Base-by-base conservation (phyloP, 2,797 vertebrate genomes). In the Galago senegalensis region DNA sequence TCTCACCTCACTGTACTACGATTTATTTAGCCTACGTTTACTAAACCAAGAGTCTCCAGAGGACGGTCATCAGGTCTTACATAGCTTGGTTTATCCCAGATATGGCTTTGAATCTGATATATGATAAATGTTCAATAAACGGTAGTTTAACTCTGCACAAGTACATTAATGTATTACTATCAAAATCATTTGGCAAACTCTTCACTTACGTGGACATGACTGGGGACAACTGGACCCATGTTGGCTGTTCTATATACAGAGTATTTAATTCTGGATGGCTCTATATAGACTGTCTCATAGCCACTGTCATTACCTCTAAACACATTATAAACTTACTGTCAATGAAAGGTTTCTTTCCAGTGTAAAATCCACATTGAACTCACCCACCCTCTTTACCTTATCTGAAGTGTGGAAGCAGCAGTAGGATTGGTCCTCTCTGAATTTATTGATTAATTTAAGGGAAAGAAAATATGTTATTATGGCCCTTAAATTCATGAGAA, bases 381-480 rank as follows among this genome's bases (percentile, higher is more conserved):
- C 76, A 73, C 40, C 72, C 63, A 37, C 18, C 31, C 56, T 92
- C 43, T 23, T 18, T 18, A 63, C 43, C 5, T 94, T 94, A 90
- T 61, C 75, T 88, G 70, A 82, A 20, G 37, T 20, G 21, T 40
- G 27, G 18, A 82, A 84, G 77, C 7, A 89, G 56, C 77, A 77
- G 7, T 61, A 81, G n/a, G n/a, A 61, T 29, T 67, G 87, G 82
- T 7, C 65, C 29, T 7, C 65, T 27, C 9, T 27, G 2, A n/a
- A 79, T 94, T 95, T 93, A 3, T 84, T 90, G 93, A 92, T 87
- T 77, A 53, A 96, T 87, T 90, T 91, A 72, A 95, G 23, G 70
- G 67, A 96, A 94, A 93, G 61, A 95, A 96, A 88, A 95, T n/a
- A 46, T 34, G 0, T 91, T 53, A 27, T 63, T 90, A 85, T 23